These are phyloP conservation scores for Loris lydekkerianus DNA, from an alignment of 2,797 vertebrate species.

Conservation along the genomic window DNA sequence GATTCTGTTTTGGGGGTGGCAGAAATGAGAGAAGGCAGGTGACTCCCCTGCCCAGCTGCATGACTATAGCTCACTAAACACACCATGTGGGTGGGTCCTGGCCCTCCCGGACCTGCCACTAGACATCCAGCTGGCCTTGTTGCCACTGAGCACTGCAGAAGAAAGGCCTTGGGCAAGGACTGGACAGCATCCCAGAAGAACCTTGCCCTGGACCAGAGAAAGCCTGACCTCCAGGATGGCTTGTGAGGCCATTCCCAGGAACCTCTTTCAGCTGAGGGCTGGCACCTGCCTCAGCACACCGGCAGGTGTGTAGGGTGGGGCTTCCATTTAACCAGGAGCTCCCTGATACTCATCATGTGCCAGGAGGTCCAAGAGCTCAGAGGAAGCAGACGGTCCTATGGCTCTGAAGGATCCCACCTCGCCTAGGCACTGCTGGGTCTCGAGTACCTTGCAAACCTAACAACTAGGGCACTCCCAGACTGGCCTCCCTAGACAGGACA, in stretches of 20 bases:
- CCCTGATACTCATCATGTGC: background rate
- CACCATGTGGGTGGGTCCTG: background rate
- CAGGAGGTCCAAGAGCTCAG: background rate
- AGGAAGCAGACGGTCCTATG: background rate
- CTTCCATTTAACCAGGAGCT: background rate
- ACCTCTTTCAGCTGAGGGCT: background rate
- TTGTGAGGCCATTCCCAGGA: background rate
- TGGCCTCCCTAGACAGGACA: background rate
- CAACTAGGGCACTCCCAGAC: background rate
- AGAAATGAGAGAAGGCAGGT: background rate
- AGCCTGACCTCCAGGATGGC: background rate
- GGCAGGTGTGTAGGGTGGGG: background rate
- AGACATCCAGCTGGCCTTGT: rapidly evolving
- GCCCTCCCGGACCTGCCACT: background rate
- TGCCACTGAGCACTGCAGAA: background rate
- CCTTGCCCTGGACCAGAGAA: background rate
- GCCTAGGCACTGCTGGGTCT: background rate
- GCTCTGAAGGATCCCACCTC: background rate
- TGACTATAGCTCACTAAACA: background rate
- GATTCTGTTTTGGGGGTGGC: background rate
- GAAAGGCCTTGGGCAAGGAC: background rate
- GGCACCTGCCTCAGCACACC: background rate
- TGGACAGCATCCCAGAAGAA: background rate
- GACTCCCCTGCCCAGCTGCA: background rate
- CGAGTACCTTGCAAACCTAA: background rate